Percentiles rank a stretch among this genome's conserved stretches.
Evolutionary conservation across 2,797 vertebrate species (phyloP).

Genomic region (Rhinella marina): DNA sequence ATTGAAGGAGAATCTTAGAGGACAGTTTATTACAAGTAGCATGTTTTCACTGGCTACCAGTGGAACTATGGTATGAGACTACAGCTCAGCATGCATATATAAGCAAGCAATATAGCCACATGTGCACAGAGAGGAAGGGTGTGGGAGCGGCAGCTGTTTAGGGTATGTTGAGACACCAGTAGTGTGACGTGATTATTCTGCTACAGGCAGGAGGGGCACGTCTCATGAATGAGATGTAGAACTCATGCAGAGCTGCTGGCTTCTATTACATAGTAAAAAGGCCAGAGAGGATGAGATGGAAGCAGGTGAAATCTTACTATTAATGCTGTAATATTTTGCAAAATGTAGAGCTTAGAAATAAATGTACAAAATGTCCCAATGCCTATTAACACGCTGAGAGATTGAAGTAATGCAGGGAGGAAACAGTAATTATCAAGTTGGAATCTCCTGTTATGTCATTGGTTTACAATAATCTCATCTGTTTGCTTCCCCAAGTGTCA

Average conservation of each 20-base stretch:
- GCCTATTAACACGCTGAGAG: constrained; percentile 29
- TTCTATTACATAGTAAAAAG: neutral
- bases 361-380: constrained; percentile 11
- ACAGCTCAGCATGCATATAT: neutral
- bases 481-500: constrained; percentile 52
- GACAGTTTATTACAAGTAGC: neutral
- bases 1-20: neutral
- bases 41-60: neutral
- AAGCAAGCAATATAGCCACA: constrained; percentile 10
- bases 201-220: neutral
- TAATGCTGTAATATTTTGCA: constrained; percentile 6
- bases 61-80: neutral
- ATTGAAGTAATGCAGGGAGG: constrained; percentile 49
- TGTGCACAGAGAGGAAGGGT: neutral
- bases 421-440: constrained; percentile 42
- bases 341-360: neutral
- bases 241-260: neutral
- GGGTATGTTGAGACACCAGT: neutral
- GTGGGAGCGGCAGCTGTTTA: constrained; percentile 21
- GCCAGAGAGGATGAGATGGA: neutral
- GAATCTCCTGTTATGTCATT: constrained; percentile 48
- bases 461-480: constrained; percentile 39
- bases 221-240: constrained; percentile 9
- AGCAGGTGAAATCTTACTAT: neutral
- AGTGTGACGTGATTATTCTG: neutral